Percentiles rank a stretch among this genome's conserved stretches.
These are phyloP conservation scores for Polyodon spathula DNA, from an alignment of 2,113 vertebrate species.

Conservation along the genomic window DNA sequence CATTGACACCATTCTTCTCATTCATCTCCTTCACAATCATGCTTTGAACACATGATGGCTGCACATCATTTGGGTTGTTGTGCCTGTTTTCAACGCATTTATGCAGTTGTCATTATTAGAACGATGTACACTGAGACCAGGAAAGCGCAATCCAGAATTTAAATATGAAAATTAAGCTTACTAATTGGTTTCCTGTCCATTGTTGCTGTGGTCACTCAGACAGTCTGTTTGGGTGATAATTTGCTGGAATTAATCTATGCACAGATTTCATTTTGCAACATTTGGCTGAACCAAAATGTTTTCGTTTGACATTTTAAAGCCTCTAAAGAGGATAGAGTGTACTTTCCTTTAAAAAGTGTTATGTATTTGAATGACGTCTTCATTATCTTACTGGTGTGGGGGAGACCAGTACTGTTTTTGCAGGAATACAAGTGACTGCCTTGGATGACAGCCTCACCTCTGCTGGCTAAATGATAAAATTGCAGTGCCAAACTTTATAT, in stretches of 20 bases:
- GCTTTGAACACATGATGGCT: too few relatives aligned
- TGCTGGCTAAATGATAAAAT: not conserved
- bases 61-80: too few relatives aligned
- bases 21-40: too few relatives aligned
- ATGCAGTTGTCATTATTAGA: too few relatives aligned
- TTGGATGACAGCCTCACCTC: not conserved
- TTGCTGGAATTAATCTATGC: not conserved
- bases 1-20: too few relatives aligned
- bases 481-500: slow-evolving; percentile 17
- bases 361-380: slow-evolving; percentile 14
- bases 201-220: too few relatives aligned
- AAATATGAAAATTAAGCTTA: too few relatives aligned
- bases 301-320: not conserved
- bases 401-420: slow-evolving; percentile 1
- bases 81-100: too few relatives aligned
- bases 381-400: not conserved
- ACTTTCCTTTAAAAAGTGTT: slow-evolving; percentile 19
- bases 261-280: not conserved
- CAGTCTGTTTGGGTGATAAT: not conserved
- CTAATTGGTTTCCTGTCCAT: too few relatives aligned
- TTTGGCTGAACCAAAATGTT: not conserved
- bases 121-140: too few relatives aligned
- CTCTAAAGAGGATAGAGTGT: not conserved
- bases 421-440: slow-evolving; percentile 16
- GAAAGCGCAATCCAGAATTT: too few relatives aligned